phyloP scores from a whole-genome alignment of 1,140 invertebrate species.

The Euschistus heros region DNA sequence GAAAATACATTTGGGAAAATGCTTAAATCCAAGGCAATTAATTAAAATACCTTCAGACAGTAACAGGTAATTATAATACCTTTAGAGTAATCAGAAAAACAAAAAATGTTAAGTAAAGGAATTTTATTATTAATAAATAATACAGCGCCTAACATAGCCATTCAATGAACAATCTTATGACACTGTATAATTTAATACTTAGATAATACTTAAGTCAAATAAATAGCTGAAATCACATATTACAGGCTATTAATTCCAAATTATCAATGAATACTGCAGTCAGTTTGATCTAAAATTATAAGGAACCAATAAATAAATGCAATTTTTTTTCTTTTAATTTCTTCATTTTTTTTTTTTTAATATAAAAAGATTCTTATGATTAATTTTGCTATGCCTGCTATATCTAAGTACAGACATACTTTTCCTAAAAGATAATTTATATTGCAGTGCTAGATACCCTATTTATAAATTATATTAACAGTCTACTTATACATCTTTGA shows the following conservation, averaged over 20 bases:
- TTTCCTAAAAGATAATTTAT: background rate
- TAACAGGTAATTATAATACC: no score
- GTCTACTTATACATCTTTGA: background rate
- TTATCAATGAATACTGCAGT: background rate
- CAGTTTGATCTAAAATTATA: slow-evolving; percentile 3
- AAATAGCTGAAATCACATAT: slow-evolving; percentile 9
- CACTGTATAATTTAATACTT: slow-evolving; percentile 1
- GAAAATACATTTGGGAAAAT: no score
- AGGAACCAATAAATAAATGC: slow-evolving; percentile 14
- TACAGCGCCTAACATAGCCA: background rate
- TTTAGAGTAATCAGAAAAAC: background rate
- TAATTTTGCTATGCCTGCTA: no score
- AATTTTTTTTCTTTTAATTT: background rate
- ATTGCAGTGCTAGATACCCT: slow-evolving; percentile 17
- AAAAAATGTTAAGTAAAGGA: background rate
- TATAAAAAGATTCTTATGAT: no score
- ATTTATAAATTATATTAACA: background rate
- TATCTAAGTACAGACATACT: no score
- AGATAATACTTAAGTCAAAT: slow-evolving; percentile 1
- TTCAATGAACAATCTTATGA: background rate
- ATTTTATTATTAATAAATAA: slow-evolving; percentile 4
- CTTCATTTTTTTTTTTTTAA: no score
- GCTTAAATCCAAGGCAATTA: no score
- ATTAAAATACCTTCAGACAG: no score
- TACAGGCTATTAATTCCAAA: slow-evolving; percentile 2